phyloP scores from a whole-genome alignment of 2,888 invertebrate species.

The Amphimallon solstitiale region DNA sequence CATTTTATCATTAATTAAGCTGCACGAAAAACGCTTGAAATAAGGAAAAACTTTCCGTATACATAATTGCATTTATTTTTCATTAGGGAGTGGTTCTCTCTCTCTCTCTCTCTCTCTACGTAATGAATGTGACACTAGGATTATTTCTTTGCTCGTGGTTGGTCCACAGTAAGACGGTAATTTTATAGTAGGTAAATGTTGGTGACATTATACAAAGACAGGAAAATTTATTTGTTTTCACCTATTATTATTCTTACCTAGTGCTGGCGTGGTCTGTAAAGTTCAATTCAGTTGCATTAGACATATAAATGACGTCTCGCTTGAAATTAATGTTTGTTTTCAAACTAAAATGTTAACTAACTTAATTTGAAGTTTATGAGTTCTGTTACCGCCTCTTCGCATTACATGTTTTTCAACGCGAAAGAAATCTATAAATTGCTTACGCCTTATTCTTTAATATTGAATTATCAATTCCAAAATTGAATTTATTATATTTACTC shows the following conservation, averaged over 20 bases:
- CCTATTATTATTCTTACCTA: background rate
- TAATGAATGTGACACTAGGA: background rate
- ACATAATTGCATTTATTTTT: constrained; percentile 6
- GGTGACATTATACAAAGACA: background rate
- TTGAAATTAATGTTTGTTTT: too few species aligned
- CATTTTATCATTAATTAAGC: constrained; percentile 4
- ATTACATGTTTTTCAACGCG: too few species aligned
- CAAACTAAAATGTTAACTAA: too few species aligned
- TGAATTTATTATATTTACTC: too few species aligned
- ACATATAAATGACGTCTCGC: too few species aligned
- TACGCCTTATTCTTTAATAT: too few species aligned
- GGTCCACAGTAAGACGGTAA: background rate
- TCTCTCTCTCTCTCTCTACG: background rate
- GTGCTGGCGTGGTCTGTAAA: background rate
- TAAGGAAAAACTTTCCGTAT: background rate
- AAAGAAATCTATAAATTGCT: too few species aligned
- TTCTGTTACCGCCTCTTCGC: too few species aligned
- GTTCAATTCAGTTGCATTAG: background rate
- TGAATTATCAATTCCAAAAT: too few species aligned
- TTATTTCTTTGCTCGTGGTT: background rate
- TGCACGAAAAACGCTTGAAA: background rate
- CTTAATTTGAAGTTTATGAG: too few species aligned
- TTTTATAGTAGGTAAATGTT: background rate
- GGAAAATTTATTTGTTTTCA: background rate
- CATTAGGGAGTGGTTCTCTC: background rate